Evolutionary conservation across 1,140 invertebrate genomes (phyloP).

Genomic region (Leptinotarsa defecta): DNA sequence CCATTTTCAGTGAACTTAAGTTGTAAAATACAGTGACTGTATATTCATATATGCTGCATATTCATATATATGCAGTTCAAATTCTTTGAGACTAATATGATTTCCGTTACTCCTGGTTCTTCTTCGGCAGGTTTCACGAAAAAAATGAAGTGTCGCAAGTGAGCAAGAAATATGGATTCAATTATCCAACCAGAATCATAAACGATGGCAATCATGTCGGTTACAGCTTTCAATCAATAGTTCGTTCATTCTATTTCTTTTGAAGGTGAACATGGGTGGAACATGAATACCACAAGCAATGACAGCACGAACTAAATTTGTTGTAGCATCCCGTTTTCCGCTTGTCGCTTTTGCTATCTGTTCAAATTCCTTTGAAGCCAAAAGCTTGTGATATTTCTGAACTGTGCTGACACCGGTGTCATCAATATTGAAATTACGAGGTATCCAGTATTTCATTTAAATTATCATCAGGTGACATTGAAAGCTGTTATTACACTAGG

Average conservation of each 20-base stretch:
- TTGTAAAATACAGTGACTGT: neutral
- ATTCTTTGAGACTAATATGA: neutral
- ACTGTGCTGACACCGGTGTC: conserved; percentile 8
- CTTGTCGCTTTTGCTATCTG: conserved; percentile 16
- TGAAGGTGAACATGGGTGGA: neutral
- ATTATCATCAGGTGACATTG: conserved; percentile 28
- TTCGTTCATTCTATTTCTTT: neutral
- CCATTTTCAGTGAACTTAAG: neutral
- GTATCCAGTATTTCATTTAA: neutral
- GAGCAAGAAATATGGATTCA: neutral
- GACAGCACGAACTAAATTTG: neutral
- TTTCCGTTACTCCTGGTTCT: neutral
- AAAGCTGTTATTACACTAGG: conserved; percentile 33
- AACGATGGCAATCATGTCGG: neutral
- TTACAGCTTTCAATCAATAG: neutral
- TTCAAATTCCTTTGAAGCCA: conserved; percentile 19
- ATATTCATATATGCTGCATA: neutral
- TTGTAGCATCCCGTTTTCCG: neutral
- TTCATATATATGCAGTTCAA: neutral
- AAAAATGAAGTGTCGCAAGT: neutral
- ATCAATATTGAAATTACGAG: conserved; percentile 21
- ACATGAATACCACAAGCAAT: neutral
- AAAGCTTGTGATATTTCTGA: conserved; percentile 14
- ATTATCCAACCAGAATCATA: neutral
- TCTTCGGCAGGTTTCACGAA: neutral